Base-by-base conservation (phyloP, 2,888 invertebrate species). In the Cancer borealis region DNA sequence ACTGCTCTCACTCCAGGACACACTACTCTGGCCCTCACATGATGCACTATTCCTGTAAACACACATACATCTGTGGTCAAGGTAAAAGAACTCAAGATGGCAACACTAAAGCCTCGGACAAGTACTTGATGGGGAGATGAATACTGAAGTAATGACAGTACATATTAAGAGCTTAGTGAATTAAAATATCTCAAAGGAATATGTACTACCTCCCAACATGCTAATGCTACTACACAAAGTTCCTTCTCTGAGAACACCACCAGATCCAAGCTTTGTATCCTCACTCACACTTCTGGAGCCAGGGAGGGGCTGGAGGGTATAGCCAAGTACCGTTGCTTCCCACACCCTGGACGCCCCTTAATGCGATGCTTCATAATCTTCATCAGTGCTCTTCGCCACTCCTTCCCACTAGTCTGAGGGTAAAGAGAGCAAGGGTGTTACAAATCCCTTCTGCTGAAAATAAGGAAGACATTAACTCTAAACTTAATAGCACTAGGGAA, bases 341-440 rank as follows among this genome's bases (percentile, higher is more conserved):
- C 88, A 14, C 89, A 88, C 3, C 73, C 90, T 45, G 49, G 46
- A 2, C 91, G 30, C 60, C 96, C 95, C 66, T 95, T 96, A 94
- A 97, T 94, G 93, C 97, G 97, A 96, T 97, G 97, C 93, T 96
- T 96, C 92, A 97, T 94, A n/a, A 96, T 96, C 96, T 96, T 96
- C 92, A 97, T 96, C 94, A 97, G 96, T 8, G 96, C 96, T 95
- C 96, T 96, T 4, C 96, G 96, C 92, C 96, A 96, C 95, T 97
- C 96, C 96, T 96, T 97, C 14, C 96, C 96, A 60, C 97, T 96
- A 3, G 96, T 96, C 97, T 97, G 96, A 49, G 95, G 30, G 39
- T 14, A 88, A 26, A 87, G 10, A 26, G 26, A 73, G 26, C 26
- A 4, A 66, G 60, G 60, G 26, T 12, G 54, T 26, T 73, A 66